Percentiles rank a stretch among this genome's conserved stretches.
phyloP scores from a whole-genome alignment of 2,113 vertebrate species.

The Gasterosteus nipponicus region DNA sequence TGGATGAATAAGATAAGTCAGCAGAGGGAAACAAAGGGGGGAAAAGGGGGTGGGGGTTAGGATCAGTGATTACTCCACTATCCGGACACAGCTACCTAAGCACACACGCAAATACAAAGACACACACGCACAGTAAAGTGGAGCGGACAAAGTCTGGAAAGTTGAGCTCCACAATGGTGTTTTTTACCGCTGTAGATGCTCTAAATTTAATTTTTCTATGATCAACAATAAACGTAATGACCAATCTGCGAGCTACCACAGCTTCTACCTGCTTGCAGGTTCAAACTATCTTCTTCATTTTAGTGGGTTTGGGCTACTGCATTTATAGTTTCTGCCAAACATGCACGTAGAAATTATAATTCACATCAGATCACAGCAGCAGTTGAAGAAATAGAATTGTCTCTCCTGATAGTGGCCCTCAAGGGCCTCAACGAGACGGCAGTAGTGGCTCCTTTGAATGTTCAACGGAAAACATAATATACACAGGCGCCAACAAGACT shows the following conservation, averaged over 20 bases:
- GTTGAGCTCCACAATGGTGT: neutral
- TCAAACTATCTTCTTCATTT: neutral
- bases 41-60: neutral
- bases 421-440: neutral
- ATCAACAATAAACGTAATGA: neutral
- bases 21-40: conserved; percentile 25
- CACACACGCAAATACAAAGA: neutral
- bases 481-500: neutral
- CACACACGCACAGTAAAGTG: neutral
- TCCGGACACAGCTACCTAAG: neutral
- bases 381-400: neutral
- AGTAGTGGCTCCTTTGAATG: neutral
- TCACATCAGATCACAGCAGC: neutral
- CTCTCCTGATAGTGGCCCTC: neutral
- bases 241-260: too few species aligned
- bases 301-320: neutral
- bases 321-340: neutral
- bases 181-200: neutral
- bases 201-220: neutral
- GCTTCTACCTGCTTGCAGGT: neutral
- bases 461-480: neutral
- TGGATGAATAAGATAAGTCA: conserved; percentile 51
- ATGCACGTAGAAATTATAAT: neutral
- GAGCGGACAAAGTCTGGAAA: neutral
- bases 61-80: conserved; percentile 43